Evolutionary conservation across 1,140 invertebrate species (phyloP).

Genomic region (Semibalanus balanoides): DNA sequence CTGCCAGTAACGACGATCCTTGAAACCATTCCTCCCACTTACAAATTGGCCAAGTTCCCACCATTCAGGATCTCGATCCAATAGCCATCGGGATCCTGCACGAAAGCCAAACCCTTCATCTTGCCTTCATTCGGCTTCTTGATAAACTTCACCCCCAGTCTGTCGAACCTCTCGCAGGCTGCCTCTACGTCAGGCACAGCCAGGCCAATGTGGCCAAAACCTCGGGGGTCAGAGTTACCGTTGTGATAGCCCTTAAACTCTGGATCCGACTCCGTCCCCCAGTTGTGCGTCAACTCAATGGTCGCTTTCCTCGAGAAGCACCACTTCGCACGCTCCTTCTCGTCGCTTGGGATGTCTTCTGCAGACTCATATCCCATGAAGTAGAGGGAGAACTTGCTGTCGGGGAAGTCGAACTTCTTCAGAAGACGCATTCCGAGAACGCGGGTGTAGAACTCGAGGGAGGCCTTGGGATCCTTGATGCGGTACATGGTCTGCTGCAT

Average conservation of each 20-base stretch:
- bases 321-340: conserved; percentile 52
- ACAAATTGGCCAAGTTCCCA: too few species aligned
- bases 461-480: conserved; percentile 76
- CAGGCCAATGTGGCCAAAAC: conserved; percentile 84
- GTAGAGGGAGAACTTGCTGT: conserved; percentile 79
- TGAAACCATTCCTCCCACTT: too few species aligned
- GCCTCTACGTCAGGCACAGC: conserved; percentile 72
- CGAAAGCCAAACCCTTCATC: conserved; percentile 88
- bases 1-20: too few species aligned
- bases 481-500: conserved; percentile 94
- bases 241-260: conserved; percentile 62
- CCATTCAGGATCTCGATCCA: conserved; percentile 83
- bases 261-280: conserved; percentile 76
- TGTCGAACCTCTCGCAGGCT: conserved; percentile 74
- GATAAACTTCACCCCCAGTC: conserved; percentile 69
- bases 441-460: conserved; percentile 76
- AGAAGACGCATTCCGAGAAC: conserved; percentile 80
- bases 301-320: conserved; percentile 70
- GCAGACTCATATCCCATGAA: conserved; percentile 82
- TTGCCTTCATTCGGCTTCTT: conserved; percentile 75
- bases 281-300: conserved; percentile 86
- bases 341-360: conserved; percentile 53
- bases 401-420: conserved; percentile 74
- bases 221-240: conserved; percentile 78
- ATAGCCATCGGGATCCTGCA: conserved; percentile 89